Evolutionary conservation across 2,797 vertebrate genomes (phyloP).

Genomic region (Austrolebias charrua): DNA sequence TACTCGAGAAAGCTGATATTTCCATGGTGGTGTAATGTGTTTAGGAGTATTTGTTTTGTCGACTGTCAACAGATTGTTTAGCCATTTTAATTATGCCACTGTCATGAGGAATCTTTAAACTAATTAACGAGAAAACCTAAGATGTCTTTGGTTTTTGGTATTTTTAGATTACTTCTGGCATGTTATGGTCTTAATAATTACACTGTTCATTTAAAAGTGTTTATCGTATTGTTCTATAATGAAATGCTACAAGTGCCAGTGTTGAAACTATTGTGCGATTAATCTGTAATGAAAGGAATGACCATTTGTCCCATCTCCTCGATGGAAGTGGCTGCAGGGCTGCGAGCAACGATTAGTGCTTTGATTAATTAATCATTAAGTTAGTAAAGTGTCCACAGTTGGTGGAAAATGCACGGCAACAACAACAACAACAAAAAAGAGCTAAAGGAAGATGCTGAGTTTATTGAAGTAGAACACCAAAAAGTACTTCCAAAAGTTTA

Average conservation of each 20-base stretch:
- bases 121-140: neutral
- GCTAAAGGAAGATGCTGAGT: neutral
- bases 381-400: constrained; percentile 13
- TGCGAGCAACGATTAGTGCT: constrained; percentile 18
- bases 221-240: constrained; percentile 11
- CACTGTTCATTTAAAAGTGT: constrained; percentile 6
- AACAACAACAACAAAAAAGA: neutral
- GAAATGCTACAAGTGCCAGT: constrained; percentile 3
- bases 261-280: constrained; percentile 17
- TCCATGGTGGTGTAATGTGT: constrained; percentile 13
- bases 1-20: constrained; percentile 11
- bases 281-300: constrained; percentile 16
- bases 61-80: constrained; percentile 21
- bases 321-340: constrained; percentile 10
- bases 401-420: constrained; percentile 12
- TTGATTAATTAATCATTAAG: constrained; percentile 30
- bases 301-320: constrained; percentile 24
- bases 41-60: constrained; percentile 23
- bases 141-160: neutral
- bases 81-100: constrained; percentile 13
- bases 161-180: constrained; percentile 5
- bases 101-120: constrained; percentile 18
- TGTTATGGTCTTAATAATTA: neutral
- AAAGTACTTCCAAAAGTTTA: neutral
- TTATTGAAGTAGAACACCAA: neutral